Conservation (phyloP, 2,797 vertebrate genomes). For the Neosalanx taihuensis region DNA sequence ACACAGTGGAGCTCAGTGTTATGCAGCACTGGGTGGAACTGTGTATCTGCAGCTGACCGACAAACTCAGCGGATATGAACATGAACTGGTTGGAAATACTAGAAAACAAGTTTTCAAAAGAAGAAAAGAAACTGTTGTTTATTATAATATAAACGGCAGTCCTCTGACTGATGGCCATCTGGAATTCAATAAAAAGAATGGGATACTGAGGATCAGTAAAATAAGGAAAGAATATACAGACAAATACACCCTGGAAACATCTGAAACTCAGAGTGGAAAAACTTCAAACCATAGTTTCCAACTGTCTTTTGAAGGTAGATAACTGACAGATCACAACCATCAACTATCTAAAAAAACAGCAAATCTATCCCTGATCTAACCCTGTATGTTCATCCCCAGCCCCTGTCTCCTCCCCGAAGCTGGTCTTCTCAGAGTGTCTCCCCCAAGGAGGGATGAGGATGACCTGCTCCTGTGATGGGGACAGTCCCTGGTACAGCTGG, state of each 20-base stretch:
- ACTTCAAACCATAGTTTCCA: fast-evolving
- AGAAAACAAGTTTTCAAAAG: fast-evolving
- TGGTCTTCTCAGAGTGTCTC: conserved; percentile 44
- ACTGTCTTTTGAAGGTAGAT: conserved; percentile 54
- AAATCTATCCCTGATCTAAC: neutral
- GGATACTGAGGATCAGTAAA: conserved; percentile 40
- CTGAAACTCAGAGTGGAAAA: fast-evolving
- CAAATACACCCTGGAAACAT: neutral
- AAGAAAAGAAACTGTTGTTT: fast-evolving
- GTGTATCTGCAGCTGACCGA: conserved; percentile 15
- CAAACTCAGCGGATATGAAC: neutral
- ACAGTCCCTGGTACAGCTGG: conserved; percentile 54
- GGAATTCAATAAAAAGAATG: conserved; percentile 21
- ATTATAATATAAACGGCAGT: no score
- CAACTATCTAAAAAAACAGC: neutral
- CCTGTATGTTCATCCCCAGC: conserved; percentile 40
- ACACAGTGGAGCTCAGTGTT: neutral
- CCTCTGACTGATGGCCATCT: no score
- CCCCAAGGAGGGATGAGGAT: conserved; percentile 45
- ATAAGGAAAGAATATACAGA: conserved; percentile 25
- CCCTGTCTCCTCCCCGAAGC: conserved; percentile 44
- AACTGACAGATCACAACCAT: neutral
- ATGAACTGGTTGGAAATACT: fast-evolving
- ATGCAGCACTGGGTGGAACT: conserved; percentile 17
- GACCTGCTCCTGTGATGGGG: conserved; percentile 33